Conservation (phyloP, 35 echinoderm and acorn worm genomes). For the Heliocidaris tuberculata region DNA sequence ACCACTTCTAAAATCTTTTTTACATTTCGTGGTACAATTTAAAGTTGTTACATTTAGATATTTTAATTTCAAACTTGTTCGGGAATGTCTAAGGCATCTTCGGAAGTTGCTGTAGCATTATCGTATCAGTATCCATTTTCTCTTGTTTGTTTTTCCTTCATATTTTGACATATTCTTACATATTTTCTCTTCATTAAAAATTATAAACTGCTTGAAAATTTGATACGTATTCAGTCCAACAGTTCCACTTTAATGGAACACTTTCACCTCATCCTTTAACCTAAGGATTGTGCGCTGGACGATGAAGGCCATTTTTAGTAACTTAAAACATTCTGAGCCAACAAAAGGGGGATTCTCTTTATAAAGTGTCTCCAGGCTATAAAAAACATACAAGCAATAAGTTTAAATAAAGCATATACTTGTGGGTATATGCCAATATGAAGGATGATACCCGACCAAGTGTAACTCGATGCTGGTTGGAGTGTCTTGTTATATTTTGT, state of each 20-base stretch:
- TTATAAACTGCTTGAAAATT: background rate
- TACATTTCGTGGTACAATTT: too few relatives aligned
- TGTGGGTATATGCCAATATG: constrained; percentile 22
- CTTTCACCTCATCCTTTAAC: background rate
- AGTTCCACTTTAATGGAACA: background rate
- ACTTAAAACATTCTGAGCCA: background rate
- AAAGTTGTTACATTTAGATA: too few relatives aligned
- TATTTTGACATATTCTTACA: background rate
- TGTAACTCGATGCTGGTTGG: background rate
- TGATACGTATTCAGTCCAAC: background rate
- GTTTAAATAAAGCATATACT: constrained; percentile 28
- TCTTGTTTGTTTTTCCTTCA: background rate
- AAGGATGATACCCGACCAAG: background rate
- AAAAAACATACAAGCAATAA: background rate
- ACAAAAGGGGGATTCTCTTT: background rate
- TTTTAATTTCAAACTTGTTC: too few relatives aligned
- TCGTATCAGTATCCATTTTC: background rate
- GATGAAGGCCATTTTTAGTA: background rate
- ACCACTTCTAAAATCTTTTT: too few relatives aligned
- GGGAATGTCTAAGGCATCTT: too few relatives aligned
- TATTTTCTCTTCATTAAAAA: background rate
- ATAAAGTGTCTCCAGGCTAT: constrained; percentile 23
- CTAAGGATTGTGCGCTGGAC: background rate
- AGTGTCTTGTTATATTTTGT: constrained; percentile 33
- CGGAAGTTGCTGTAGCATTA: too few relatives aligned